phyloP scores from a whole-genome alignment of 1,140 invertebrate genomes.

The Hydropsyche tenuis region DNA sequence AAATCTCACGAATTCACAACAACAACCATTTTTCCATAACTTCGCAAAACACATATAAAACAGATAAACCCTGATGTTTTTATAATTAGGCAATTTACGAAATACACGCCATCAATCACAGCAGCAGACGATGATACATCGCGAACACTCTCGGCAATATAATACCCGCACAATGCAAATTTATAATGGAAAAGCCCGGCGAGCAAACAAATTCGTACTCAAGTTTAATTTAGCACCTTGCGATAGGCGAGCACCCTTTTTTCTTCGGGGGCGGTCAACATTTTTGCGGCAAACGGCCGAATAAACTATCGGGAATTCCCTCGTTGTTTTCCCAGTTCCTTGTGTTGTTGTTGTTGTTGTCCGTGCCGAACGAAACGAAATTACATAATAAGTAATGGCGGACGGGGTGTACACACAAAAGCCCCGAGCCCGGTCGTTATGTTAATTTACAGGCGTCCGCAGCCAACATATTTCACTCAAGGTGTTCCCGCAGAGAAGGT shows the following conservation, averaged over 20 bases:
- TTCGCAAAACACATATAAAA: no score
- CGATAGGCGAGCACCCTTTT: neutral
- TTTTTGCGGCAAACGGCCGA: neutral
- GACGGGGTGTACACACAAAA: slow-evolving; percentile 1
- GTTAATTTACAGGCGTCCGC: slow-evolving; percentile 36
- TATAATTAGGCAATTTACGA: no score
- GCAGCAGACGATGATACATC: no score
- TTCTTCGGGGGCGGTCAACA: neutral
- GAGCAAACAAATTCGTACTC: no score
- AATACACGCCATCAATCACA: no score
- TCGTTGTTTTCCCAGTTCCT: slow-evolving; percentile 24
- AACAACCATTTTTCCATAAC: no score
- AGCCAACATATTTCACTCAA: slow-evolving; percentile 34
- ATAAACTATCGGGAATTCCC: slow-evolving; percentile 33
- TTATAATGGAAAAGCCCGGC: no score
- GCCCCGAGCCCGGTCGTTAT: slow-evolving; percentile 24
- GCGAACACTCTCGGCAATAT: no score
- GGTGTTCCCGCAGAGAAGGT: slow-evolving; percentile 18
- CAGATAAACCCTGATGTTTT: no score
- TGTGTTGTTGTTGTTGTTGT: slow-evolving; percentile 11
- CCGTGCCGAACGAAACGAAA: slow-evolving; percentile 24
- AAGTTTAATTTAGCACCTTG: neutral
- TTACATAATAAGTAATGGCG: slow-evolving; percentile 39
- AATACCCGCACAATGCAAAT: no score
- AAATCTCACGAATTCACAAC: no score